Evolutionary conservation across 2,888 invertebrate species (phyloP), one percentile per base, ranked within the genome.

Genomic region (Aspidiotus destructor): DNA sequence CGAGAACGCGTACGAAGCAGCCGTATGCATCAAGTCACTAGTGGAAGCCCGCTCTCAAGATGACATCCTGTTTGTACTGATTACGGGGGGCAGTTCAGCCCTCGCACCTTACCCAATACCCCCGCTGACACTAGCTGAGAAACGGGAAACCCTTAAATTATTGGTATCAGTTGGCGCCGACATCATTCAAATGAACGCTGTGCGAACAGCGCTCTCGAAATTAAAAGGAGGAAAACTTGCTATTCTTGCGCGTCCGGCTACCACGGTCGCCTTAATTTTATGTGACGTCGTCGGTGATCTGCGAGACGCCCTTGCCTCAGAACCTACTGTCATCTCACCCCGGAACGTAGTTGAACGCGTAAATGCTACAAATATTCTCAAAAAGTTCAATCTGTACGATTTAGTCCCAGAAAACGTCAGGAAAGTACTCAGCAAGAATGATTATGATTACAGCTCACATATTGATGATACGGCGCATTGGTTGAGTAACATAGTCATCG

Each of bases 1-100:
- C 78, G 77, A 79, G 60, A 79, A 80, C 60, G 84, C 96, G 0
- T 76, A 84, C 68, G 73, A 76, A 11, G 87, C 89, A 8, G 88
- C 96, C 0, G 76, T 78, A 70, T 80, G 83, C 75, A 89, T 98
- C 54, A 81, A 84, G 71, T 76, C 84, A 10, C 77, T 92, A 60
- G 83, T 86, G 0, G 74, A 80, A 70, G 77, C 76, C n/a, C 80
- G 92, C 70, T 80, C 78, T 0, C 75, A 80, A 17, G 77, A 84
- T 70, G 92, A 94, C 77, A 78, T 94, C 55, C 79, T 97, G 6
- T 78, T 98, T 71, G 89, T 95, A 15, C 80, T 97, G 44, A 86
- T 97, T 75, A 89, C 88, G 71, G 98, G 99, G 8, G 99, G 99
- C 40, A 98, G 98, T 1, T 98, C 98, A 7, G 92, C 98, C 0